Conservation (phyloP, 2,113 vertebrate genomes). For the Thymallus thymallus region DNA sequence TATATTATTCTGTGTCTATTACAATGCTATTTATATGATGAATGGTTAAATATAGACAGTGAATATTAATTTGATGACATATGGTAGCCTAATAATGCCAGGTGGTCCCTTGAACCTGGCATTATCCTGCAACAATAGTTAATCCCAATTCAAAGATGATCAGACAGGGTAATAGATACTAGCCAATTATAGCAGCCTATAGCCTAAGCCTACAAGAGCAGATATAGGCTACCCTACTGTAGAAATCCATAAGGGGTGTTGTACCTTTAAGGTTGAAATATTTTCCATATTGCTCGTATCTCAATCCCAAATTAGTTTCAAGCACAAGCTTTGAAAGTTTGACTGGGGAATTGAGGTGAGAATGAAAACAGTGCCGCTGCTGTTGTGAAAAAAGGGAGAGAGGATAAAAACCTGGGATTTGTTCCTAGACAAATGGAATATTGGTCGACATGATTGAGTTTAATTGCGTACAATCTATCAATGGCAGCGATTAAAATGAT, state of each 20-base stretch:
- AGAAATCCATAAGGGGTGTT: constrained; percentile 16
- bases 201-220: no score
- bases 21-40: not conserved
- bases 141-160: no score
- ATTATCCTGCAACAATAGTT: no score
- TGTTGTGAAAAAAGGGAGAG: constrained; percentile 22
- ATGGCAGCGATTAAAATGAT: not conserved
- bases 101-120: no score
- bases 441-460: no score
- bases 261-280: constrained; percentile 64
- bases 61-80: no score
- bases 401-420: not conserved
- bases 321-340: constrained; percentile 69
- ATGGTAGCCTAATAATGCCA: no score
- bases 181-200: no score
- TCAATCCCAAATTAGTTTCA: constrained; percentile 20
- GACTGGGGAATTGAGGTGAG: constrained; percentile 55
- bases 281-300: constrained; percentile 27
- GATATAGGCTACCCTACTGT: no score
- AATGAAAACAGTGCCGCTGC: constrained; percentile 28
- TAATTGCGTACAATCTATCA: no score
- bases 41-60: no score
- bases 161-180: no score
- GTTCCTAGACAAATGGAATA: not conserved
- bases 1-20: not conserved